Base-by-base conservation (phyloP, 2,888 invertebrate genomes). In the Polia nebulosa region DNA sequence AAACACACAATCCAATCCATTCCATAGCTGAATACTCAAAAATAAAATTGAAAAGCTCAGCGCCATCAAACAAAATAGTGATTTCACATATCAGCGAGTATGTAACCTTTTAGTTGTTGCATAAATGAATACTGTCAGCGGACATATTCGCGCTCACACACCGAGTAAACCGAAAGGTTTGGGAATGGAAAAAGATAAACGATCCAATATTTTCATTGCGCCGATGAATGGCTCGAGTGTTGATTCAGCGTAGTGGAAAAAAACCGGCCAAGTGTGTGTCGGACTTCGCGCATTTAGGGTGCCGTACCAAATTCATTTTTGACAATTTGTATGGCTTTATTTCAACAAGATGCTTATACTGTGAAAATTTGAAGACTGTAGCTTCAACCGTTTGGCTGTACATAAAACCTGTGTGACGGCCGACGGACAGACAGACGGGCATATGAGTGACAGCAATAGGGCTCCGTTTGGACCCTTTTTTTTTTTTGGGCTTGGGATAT, bases 161-260 rank as follows among this genome's bases (percentile, higher is more conserved):
- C 80, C 80, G 79, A 87, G 87, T 88, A 87, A 90, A 87, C 87
- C 86, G 86, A 85, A 87, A 87, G 88, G 85, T 88, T 88, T 83
- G 86, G 81, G 72, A 85, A 86, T 84, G 87, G 88, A 86, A 89
- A 90, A 92, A 93, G 91, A 94, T 92, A 93, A 93, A 93, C 90
- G 89, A 87, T 86, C 82, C 91, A 92, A 94, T 94, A 94, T 94
- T 93, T 93, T 91, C 92, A 93, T 92, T 93, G 93, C 90, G 87
- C 85, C 91, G 91, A 88, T 92, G 93, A 93, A 91, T 92, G 92
- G 87, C 83, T 83, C 86, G 85, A 82, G 86, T 93, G 93, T 94
- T 93, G 92, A 92, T 87, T 92, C 92, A 91, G 80, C 89, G 89
- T 88, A 86, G 85, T 88, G 94, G 93, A 93, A 94, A 93, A n/a